Conservation (phyloP, 1,140 invertebrate genomes). For the Acromyrmex echinatior region DNA sequence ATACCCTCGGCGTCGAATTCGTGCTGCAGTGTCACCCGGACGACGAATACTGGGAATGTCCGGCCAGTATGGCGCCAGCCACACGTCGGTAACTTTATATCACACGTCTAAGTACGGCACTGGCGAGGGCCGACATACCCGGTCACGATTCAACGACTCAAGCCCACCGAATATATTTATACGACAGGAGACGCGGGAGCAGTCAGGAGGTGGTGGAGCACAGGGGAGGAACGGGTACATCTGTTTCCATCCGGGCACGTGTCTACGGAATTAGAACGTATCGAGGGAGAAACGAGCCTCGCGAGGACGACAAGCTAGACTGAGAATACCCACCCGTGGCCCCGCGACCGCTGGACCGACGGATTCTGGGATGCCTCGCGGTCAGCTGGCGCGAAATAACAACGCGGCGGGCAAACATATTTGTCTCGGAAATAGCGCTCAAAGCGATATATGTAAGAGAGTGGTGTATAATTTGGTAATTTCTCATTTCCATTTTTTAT, state of each 20-base stretch:
- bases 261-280: conserved; percentile 78
- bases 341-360: conserved; percentile 42
- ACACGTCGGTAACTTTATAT: conserved; percentile 72
- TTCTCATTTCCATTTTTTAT: background rate
- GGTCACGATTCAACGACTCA: conserved; percentile 55
- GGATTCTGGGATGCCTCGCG: conserved; percentile 44
- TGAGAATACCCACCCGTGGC: conserved; percentile 29
- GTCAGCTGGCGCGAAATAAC: conserved; percentile 50
- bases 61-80: conserved; percentile 58
- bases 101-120: conserved; percentile 56
- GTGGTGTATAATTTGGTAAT: background rate
- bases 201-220: background rate
- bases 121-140: conserved; percentile 38
- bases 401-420: background rate
- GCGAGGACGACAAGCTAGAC: conserved; percentile 43
- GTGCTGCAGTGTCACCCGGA: conserved; percentile 25
- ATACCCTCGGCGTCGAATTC: background rate
- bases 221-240: conserved; percentile 63
- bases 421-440: conserved; percentile 9
- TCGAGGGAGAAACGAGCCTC: conserved; percentile 47
- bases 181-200: conserved; percentile 60
- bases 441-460: background rate
- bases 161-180: conserved; percentile 74
- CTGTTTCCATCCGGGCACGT: conserved; percentile 80
- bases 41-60: conserved; percentile 48